Percentiles rank a stretch among this genome's conserved stretches.
These are phyloP conservation scores for Aegotheles bennettii DNA, from an alignment of 2,113 vertebrate genomes.

Conservation along the genomic window DNA sequence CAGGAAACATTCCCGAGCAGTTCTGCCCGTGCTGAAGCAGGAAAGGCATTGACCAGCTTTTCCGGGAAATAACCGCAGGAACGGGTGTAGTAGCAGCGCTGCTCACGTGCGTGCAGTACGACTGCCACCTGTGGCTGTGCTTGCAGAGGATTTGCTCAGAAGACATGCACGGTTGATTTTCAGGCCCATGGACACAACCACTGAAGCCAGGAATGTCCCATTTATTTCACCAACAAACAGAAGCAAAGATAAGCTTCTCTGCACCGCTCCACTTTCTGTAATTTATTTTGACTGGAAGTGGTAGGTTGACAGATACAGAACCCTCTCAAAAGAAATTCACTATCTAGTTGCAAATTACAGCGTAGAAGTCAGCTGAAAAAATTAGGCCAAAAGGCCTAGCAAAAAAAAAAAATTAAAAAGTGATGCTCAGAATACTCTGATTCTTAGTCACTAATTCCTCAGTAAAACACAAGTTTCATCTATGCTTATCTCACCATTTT, in stretches of 20 bases:
- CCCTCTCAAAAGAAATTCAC: not conserved
- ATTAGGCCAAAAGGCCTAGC: not conserved
- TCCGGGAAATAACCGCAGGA: not conserved
- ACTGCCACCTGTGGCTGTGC: not conserved
- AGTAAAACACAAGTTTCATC: not conserved
- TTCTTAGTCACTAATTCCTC: not conserved
- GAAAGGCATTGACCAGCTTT: not conserved
- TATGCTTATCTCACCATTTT: rapidly evolving
- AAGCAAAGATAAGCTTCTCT: not conserved
- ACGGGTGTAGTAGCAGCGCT: not conserved
- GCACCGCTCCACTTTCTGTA: not conserved
- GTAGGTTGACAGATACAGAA: not conserved
- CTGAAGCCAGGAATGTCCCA: not conserved
- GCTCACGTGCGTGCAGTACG: not conserved
- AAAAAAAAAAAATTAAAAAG: not conserved
- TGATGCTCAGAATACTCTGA: not conserved
- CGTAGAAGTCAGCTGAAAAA: not conserved
- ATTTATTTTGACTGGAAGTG: not conserved
- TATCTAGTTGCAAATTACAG: not conserved
- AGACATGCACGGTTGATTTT: not conserved
- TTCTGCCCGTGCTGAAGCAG: not conserved
- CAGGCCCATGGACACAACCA: not conserved
- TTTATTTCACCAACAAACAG: not conserved
- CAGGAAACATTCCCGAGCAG: not conserved
- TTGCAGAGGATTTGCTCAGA: not conserved